Evolutionary conservation across 2,113 vertebrate genomes (phyloP), one percentile per base, ranked within the genome.

Genomic region (Myxocyprinus asiaticus): DNA sequence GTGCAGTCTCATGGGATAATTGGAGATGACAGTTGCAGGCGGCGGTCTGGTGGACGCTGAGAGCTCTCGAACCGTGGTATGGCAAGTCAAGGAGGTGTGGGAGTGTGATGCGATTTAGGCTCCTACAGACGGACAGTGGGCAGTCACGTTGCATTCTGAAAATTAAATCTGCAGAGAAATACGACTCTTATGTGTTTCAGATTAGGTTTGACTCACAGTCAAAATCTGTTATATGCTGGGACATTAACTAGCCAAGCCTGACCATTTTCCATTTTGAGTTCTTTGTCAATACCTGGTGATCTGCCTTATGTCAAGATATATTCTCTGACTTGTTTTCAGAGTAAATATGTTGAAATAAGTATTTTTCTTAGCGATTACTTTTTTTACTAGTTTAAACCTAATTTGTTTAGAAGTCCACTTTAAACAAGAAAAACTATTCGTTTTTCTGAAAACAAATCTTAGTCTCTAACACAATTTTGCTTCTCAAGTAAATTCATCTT

Each of bases 161-260:
- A 91, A 91, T 87, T 87, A 90, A 89, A 91, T 92, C 86, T 88
- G 79, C 87, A 11, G 62, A 83, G 87, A 89, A 91, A 91, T 89
- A 77, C 84, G 78, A 83, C 82, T 86, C 74, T 91, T 33, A 33
- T 90, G 86, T 87, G 88, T 85, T 83, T 88, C 78, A 86, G 85
- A 90, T 90, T 88, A 82, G 88, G 65, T 84, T 81, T 91, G 88
- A 91, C 89, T 89, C 85, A 85, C 85, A 87, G 90, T 89, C 87
- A 89, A 85, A 85, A 81, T 86, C 83, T 84, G 87, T 91, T 92
- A 89, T 89, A 87, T 83, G 70, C 88, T 88, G 87, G 87, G 67
- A 83, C 64, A 14, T 59, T 61, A 75, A 75, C 45, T 51, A 17
- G 44, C 45, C 59, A 50, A n/a, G 53, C 53, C 14, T 12, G 12